phyloP scores from a whole-genome alignment of 2,113 vertebrate genomes.

The Paratilapia polleni region DNA sequence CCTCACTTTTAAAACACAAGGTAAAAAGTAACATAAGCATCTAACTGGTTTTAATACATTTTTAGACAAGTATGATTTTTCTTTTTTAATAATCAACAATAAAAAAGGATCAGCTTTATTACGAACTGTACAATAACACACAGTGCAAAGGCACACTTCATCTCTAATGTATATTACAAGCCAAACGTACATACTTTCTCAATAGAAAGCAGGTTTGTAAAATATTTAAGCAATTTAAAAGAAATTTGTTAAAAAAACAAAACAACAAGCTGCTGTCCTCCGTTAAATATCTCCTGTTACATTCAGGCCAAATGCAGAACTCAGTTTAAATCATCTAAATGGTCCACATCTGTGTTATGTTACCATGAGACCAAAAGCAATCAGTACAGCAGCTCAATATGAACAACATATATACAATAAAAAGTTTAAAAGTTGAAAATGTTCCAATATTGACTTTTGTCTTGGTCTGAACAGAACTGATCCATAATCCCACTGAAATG shows the following conservation, averaged over 20 bases:
- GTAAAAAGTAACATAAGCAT: background rate
- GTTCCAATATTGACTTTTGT: constrained; percentile 6
- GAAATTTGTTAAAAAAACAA: constrained; percentile 40
- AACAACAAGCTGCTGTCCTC: constrained; percentile 43
- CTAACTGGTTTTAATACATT: constrained; percentile 11
- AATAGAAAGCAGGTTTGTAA: constrained; percentile 72
- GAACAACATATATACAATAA: constrained; percentile 61
- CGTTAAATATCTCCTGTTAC: constrained; percentile 51
- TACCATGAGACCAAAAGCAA: constrained; percentile 15
- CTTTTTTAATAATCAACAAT: constrained; percentile 74
- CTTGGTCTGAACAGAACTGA: constrained; percentile 31
- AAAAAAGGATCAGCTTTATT: constrained; percentile 83
- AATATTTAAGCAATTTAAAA: constrained; percentile 67
- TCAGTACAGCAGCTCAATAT: constrained; percentile 81
- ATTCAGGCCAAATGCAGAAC: constrained; percentile 55
- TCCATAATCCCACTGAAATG: constrained; percentile 30
- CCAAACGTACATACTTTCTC: constrained; percentile 80
- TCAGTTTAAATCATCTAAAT: constrained; percentile 25
- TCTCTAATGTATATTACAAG: constrained; percentile 77
- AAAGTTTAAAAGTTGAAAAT: constrained; percentile 60
- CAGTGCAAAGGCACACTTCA: constrained; percentile 78
- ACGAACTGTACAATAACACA: constrained; percentile 84
- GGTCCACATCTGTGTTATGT: constrained; percentile 22
- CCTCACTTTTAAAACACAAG: background rate
- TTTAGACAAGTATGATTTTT: background rate